Conservation (phyloP, 2,888 invertebrate species). For the Nomada fabriciana region DNA sequence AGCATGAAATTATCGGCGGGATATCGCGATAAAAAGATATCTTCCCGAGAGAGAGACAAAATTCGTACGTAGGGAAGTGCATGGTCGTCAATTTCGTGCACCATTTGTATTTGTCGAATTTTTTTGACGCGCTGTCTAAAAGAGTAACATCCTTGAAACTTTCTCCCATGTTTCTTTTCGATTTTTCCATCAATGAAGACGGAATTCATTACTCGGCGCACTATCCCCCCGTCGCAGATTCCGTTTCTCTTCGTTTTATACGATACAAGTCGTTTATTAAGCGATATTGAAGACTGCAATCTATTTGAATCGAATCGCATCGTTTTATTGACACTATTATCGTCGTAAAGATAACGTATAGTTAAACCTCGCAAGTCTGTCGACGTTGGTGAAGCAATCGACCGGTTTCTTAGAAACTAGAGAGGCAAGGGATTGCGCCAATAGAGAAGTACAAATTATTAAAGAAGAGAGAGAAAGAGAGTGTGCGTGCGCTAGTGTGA, state of each 20-base stretch:
- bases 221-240: no score
- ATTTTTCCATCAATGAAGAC: background rate
- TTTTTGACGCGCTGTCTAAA: no score
- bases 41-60: background rate
- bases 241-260: background rate
- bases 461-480: slow-evolving; percentile 56
- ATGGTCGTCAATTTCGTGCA: background rate
- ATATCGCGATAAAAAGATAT: background rate
- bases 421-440: slow-evolving; percentile 76
- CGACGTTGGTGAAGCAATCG: slow-evolving; percentile 78
- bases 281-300: slow-evolving; percentile 33
- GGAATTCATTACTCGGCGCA: background rate
- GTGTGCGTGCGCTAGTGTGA: slow-evolving; percentile 26
- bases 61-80: no score
- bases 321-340: slow-evolving; percentile 71
- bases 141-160: background rate
- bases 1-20: background rate
- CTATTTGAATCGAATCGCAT: slow-evolving; percentile 62
- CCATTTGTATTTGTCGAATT: background rate
- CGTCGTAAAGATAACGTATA: slow-evolving; percentile 73
- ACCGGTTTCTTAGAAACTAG: slow-evolving; percentile 74
- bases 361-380: slow-evolving; percentile 76
- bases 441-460: slow-evolving; percentile 81
- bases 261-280: background rate
- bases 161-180: background rate